Conservation (phyloP, 2,888 invertebrate species). For the Caenorhabditis doughertyi region DNA sequence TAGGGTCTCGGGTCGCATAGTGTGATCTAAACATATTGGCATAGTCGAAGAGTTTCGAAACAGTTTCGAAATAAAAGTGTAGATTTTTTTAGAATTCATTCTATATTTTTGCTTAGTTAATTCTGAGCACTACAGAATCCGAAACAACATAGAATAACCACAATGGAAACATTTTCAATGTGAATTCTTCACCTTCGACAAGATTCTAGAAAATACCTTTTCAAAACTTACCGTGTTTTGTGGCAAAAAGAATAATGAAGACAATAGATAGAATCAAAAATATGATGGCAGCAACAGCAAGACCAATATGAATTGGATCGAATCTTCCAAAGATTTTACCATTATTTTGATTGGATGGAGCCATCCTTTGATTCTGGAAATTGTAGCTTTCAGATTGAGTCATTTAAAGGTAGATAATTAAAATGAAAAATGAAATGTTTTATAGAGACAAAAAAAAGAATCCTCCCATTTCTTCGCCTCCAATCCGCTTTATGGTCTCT, state of each 20-base stretch:
- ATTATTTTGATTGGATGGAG: conserved; percentile 31
- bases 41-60: neutral
- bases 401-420: conserved; percentile 15
- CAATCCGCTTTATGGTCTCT: conserved; percentile 38
- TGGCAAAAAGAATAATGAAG: conserved; percentile 61
- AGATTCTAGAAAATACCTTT: neutral
- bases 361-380: conserved; percentile 55
- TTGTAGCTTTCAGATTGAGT: conserved; percentile 54
- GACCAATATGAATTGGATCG: conserved; percentile 57
- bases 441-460: conserved; percentile 36
- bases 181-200: no score
- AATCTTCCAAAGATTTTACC: conserved; percentile 51
- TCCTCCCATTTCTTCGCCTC: neutral
- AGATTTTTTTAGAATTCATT: no score
- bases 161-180: no score
- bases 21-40: no score
- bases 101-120: no score
- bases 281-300: conserved; percentile 52
- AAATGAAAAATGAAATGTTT: conserved; percentile 9
- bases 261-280: conserved; percentile 61
- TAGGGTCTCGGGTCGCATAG: neutral
- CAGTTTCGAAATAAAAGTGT: no score
- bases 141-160: no score
- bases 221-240: conserved; percentile 53
- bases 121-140: no score